A percentile compares a stretch with the other conserved stretches of the same genome.
These are phyloP conservation scores for Andrena dorsata DNA, from an alignment of 2,888 invertebrate species.

Conservation along the genomic window DNA sequence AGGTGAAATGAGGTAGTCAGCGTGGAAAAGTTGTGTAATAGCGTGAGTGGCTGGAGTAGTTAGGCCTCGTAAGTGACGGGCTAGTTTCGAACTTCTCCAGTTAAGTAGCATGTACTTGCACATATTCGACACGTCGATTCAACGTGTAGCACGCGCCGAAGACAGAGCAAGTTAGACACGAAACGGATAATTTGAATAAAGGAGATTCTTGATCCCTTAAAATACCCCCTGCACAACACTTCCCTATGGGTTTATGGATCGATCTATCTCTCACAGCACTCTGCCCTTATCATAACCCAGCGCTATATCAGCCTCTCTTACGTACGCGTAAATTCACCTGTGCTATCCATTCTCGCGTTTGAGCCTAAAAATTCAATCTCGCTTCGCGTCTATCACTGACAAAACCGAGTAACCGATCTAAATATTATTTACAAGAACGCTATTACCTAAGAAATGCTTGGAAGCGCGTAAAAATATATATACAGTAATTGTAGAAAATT, in stretches of 20 bases:
- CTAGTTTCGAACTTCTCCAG: constrained; percentile 18
- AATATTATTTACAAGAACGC: too few species aligned
- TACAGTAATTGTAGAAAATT: too few species aligned
- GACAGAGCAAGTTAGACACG: neutral
- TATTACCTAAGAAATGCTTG: too few species aligned
- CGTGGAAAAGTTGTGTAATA: neutral
- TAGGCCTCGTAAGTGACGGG: constrained; percentile 6
- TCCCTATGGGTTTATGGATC: neutral
- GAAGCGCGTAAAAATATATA: too few species aligned
- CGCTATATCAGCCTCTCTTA: too few species aligned
- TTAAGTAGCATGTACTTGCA: constrained; percentile 13
- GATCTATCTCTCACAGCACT: neutral
- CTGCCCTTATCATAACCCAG: too few species aligned
- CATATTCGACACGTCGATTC: neutral
- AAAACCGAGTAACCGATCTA: too few species aligned
- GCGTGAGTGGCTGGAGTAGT: constrained; percentile 9
- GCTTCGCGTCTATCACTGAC: too few species aligned
- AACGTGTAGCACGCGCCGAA: neutral
- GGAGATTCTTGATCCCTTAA: neutral
- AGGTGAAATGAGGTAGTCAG: neutral
- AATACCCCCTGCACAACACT: neutral
- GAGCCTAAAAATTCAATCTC: too few species aligned
- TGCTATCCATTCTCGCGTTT: too few species aligned
- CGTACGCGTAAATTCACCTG: too few species aligned
- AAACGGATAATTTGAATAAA: neutral